Evolutionary conservation across 2,797 vertebrate species (phyloP), one percentile per base, ranked within the genome.

Genomic region (Sebastes itinus): DNA sequence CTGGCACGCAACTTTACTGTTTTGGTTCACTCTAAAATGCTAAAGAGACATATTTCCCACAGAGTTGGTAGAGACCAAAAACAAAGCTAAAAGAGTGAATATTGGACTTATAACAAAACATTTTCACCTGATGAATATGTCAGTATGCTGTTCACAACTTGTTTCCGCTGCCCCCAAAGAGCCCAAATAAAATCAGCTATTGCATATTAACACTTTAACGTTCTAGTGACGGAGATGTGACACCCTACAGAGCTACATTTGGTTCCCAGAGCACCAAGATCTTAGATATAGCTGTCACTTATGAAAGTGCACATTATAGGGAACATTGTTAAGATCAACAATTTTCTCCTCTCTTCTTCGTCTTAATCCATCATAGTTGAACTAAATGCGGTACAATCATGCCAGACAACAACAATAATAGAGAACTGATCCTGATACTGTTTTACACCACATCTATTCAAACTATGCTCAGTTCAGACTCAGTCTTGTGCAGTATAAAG

Each of bases 361-460:
- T 28, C 18, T 63, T 62, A n/a, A 58, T 3, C 8, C 28, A 30
- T 30, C 22, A 6, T 11, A 16, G 71, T 25, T 55, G 25, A 25
- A 42, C 46, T 49, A 5, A 30, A 32, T 62, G 13, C 18, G 49
- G n/a, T 54, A 22, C 18, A 35, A 23, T 54, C 22, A 46, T 8
- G 20, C 23, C 58, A 63, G 27, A 23, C 72, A 68, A 52, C 13
- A 61, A 54, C 52, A 28, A 18, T 20, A 4, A 42, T 0, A 63
- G 1, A 54, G 8, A 60, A 58, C 32, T 16, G 10, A 60, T 27
- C n/a, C 30, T 42, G 13, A 60, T 28, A 4, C 23, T 12, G 28
- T 54, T 70, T 27, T 13, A 35, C 8, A 27, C 52, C 68, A 78
- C 52, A 67, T 82, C 18, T 80, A 63, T 62, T 83, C 11, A 30